Percentiles rank a stretch among this genome's conserved stretches.
These are phyloP conservation scores for Catagonus wagneri DNA, from an alignment of 2,113 vertebrate species.

Conservation along the genomic window DNA sequence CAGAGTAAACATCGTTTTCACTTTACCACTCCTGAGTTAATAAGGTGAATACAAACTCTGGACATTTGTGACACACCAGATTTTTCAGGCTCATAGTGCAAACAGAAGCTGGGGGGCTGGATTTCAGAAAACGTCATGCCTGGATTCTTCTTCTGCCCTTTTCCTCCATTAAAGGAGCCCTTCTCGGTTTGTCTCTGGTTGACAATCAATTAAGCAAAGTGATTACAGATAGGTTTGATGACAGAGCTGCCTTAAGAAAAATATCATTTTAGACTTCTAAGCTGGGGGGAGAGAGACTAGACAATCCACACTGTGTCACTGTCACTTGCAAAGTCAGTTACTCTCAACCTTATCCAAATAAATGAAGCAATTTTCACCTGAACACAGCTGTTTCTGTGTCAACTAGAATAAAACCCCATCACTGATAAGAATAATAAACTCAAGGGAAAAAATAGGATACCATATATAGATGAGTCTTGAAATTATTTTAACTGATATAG, in stretches of 20 bases:
- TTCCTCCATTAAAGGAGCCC: not conserved
- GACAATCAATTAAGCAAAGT: not conserved
- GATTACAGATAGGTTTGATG: not conserved
- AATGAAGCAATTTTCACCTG: not conserved
- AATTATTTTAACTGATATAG: not conserved
- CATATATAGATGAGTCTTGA: not conserved
- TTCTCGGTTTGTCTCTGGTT: not conserved
- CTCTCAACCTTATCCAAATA: not conserved
- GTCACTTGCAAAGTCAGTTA: not conserved
- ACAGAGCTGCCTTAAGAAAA: not conserved
- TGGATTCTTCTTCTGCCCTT: not conserved
- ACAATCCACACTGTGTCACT: not conserved
- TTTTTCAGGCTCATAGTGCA: not conserved
- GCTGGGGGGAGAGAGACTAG: not conserved
- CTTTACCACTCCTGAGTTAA: slow-evolving; percentile 52
- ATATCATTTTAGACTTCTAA: not conserved
- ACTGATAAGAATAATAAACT: not conserved
- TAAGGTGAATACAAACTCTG: slow-evolving; percentile 13
- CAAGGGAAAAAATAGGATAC: not conserved
- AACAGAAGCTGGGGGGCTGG: not conserved
- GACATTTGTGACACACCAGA: slow-evolving; percentile 25
- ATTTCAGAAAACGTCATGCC: not conserved
- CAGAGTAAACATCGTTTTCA: slow-evolving; percentile 62
- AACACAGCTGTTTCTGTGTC: not conserved
- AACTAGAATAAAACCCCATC: not conserved